Percentiles rank a stretch among this genome's conserved stretches.
Conservation (phyloP, 2,888 invertebrate genomes). For the Beris morrisii region DNA sequence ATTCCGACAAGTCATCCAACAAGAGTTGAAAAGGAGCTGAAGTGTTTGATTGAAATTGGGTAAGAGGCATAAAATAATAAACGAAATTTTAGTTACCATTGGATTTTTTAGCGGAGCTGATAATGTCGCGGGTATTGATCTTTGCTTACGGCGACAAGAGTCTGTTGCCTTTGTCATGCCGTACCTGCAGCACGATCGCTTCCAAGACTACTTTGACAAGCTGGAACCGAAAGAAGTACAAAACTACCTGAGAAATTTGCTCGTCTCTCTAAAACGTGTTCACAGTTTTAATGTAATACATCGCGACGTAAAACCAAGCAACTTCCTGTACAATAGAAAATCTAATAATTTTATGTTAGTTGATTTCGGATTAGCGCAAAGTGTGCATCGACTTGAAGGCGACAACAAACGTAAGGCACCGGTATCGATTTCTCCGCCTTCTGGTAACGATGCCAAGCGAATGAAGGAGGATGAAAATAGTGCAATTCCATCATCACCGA, state of each 20-base stretch:
- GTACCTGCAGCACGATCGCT: constrained; percentile 79
- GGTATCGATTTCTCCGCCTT: not conserved
- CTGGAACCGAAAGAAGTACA: constrained; percentile 72
- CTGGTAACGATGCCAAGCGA: constrained; percentile 17
- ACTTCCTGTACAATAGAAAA: constrained; percentile 81
- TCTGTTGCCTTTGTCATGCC: constrained; percentile 89
- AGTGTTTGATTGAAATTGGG: constrained; percentile 78
- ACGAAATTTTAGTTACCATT: constrained; percentile 34
- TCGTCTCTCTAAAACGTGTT: constrained; percentile 76
- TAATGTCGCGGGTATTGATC: constrained; percentile 78
- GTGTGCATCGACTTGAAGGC: constrained; percentile 50
- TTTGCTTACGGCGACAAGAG: constrained; percentile 75
- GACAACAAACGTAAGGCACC: constrained; percentile 17
- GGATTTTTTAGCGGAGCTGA: constrained; percentile 66
- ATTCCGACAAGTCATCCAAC: constrained; percentile 85
- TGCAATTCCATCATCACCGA: not conserved
- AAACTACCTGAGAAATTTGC: constrained; percentile 77
- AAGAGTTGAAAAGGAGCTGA: constrained; percentile 77
- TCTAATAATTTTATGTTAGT: constrained; percentile 74
- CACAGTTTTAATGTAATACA: constrained; percentile 86
- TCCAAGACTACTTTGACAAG: constrained; percentile 72
- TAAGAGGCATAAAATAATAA: constrained; percentile 48
- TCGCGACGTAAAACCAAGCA: constrained; percentile 88
- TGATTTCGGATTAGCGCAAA: constrained; percentile 88
- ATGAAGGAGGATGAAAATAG: constrained; percentile 18